Evolutionary conservation across 2,797 vertebrate species (phyloP).

Genomic region (Todus mexicanus): DNA sequence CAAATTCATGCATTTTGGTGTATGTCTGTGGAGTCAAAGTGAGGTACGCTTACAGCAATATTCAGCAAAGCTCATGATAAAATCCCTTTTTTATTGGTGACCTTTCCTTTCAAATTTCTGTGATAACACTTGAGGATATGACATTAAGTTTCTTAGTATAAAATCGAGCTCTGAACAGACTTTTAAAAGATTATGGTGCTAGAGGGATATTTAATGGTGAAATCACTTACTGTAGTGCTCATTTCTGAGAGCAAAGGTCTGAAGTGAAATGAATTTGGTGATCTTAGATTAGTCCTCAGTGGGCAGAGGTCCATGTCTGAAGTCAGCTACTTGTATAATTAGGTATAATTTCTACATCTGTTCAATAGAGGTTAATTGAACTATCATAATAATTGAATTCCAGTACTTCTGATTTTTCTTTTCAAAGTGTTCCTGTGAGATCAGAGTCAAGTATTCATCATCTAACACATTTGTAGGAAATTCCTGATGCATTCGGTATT

Average conservation of each 20-base stretch:
- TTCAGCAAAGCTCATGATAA: constrained; percentile 29
- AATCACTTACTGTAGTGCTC: constrained; percentile 56
- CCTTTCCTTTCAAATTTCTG: constrained; percentile 51
- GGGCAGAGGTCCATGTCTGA: constrained; percentile 52
- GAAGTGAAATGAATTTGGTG: constrained; percentile 57
- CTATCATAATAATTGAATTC: constrained; percentile 61
- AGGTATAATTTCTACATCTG: constrained; percentile 55
- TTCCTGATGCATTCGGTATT: not conserved
- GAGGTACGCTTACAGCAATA: constrained; percentile 20
- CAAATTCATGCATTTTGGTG: constrained; percentile 50
- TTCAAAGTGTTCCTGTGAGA: constrained; percentile 28
- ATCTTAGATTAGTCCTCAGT: constrained; percentile 38
- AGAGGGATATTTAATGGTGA: constrained; percentile 57
- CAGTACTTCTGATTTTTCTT: constrained; percentile 38
- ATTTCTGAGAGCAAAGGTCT: constrained; percentile 62
- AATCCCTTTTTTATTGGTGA: constrained; percentile 8
- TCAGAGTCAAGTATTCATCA: constrained; percentile 18
- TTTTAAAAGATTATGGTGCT: constrained; percentile 54
- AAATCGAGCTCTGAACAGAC: constrained; percentile 30
- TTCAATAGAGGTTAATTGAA: constrained; percentile 61
- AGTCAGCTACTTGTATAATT: constrained; percentile 53
- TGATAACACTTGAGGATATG: constrained; percentile 36
- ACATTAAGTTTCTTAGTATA: constrained; percentile 40
- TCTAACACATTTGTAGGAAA: not conserved
- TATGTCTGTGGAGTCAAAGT: constrained; percentile 10